Conservation (phyloP, 2,797 vertebrate species). For the Cheirogaleus major region DNA sequence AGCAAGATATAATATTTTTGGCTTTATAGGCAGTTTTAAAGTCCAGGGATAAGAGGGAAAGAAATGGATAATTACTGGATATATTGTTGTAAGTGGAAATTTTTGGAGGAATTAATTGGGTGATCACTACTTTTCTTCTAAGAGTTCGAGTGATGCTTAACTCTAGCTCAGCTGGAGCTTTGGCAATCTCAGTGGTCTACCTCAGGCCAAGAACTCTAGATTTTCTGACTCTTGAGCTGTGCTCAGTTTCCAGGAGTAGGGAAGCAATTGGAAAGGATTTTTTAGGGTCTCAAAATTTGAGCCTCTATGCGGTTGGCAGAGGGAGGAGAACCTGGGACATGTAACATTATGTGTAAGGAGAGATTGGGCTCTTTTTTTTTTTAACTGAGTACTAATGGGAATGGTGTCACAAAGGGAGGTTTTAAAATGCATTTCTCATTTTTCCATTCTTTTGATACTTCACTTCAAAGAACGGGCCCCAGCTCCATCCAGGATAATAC, state of each 20-base stretch:
- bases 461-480: too few species aligned
- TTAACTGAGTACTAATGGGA: neutral
- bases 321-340: neutral
- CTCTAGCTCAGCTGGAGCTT: neutral
- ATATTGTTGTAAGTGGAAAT: slow-evolving; percentile 20
- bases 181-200: slow-evolving; percentile 11
- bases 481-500: too few species aligned
- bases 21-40: slow-evolving; percentile 44
- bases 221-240: slow-evolving; percentile 43
- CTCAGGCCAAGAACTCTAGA: slow-evolving; percentile 34
- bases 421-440: neutral
- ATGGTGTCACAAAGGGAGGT: neutral
- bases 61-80: slow-evolving; percentile 54
- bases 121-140: neutral
- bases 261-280: slow-evolving; percentile 29
- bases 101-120: slow-evolving; percentile 50
- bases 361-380: neutral
- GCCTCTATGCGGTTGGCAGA: neutral
- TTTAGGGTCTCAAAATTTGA: neutral
- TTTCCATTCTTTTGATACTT: too few species aligned
- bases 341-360: neutral
- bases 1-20: slow-evolving; percentile 47
- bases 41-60: slow-evolving; percentile 36
- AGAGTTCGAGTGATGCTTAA: slow-evolving; percentile 16
- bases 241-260: slow-evolving; percentile 31